phyloP scores from a whole-genome alignment of 2,888 invertebrate genomes.

The Himalopsyche japonica region DNA sequence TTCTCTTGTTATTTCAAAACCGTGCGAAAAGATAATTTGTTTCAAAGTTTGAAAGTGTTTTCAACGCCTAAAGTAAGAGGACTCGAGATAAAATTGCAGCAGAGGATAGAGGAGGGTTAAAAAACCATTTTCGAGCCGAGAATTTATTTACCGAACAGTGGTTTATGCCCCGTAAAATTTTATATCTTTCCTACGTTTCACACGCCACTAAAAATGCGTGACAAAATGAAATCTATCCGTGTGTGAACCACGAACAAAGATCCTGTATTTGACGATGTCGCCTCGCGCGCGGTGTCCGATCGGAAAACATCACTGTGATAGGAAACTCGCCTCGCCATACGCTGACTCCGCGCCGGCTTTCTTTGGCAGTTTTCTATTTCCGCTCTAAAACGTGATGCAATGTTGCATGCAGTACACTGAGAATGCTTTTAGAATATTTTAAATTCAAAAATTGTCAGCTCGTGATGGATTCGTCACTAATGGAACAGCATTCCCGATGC shows the following conservation, averaged over 20 bases:
- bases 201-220: not conserved
- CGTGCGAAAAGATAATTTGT: no score
- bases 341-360: not conserved
- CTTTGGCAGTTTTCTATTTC: not conserved
- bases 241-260: not conserved
- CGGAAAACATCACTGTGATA: not conserved
- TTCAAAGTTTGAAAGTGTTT: no score
- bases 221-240: not conserved
- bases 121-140: no score
- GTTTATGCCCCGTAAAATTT: not conserved
- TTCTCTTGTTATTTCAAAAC: no score
- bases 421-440: not conserved
- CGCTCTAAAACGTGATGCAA: not conserved
- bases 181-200: not conserved
- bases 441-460: not conserved
- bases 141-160: no score
- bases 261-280: not conserved
- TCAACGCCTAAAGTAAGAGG: no score
- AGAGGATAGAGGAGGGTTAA: no score
- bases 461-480: not conserved
- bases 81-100: no score
- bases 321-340: not conserved
- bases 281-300: not conserved
- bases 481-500: not conserved
- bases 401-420: not conserved